Base-by-base conservation (phyloP, 1,140 invertebrate species). In the Macrotrachela quadricornifera region DNA sequence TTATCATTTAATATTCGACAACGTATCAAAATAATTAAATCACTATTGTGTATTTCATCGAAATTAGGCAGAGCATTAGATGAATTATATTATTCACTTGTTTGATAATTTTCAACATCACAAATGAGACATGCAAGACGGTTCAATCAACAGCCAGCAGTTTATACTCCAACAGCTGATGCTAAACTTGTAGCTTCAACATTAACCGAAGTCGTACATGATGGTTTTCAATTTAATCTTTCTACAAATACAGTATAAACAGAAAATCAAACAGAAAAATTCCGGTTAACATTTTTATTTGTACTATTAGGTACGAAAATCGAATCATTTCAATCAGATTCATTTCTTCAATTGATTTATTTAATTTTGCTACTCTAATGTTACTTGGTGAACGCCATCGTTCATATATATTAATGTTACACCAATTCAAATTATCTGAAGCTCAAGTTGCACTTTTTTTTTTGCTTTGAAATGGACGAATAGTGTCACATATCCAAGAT, bases 221-320 rank as follows among this genome's bases (percentile, higher is more conserved):
- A 17, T 17, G 43, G 40, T 14, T 51, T 55, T 55, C 12, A 39
- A 2, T 46, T 10, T 17, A 41, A 18, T 40, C 57, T 43, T 18
- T 36, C 43, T 60, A 59, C 42, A 42, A 11, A 49, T n/a, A 38
- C 30, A 38, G 48, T 11, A 38, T 39, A 49, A 49, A 30, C 50
- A 6, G 10, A 21, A 16, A 16, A 39, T 11, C 30, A 36, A n/a
- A 21, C 48, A 3, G 18, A 52, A 13, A 53, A 53, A n/a, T 63
- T 75, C 57, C 78, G 81, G 59, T 67, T 86, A 8, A 86, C 83
- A 14, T 86, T 85, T 63, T 73, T 85, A 40, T 84, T 86, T 47
- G 86, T 83, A 63, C 83, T 82, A 13, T 79, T 85, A 48, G 82
- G 83, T n/a, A n/a, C n/a, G n/a, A n/a, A n/a, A n/a, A n/a, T n/a